Evolutionary conservation across 2,888 invertebrate genomes (phyloP).

Genomic region (Eumacrocentrus americanus): DNA sequence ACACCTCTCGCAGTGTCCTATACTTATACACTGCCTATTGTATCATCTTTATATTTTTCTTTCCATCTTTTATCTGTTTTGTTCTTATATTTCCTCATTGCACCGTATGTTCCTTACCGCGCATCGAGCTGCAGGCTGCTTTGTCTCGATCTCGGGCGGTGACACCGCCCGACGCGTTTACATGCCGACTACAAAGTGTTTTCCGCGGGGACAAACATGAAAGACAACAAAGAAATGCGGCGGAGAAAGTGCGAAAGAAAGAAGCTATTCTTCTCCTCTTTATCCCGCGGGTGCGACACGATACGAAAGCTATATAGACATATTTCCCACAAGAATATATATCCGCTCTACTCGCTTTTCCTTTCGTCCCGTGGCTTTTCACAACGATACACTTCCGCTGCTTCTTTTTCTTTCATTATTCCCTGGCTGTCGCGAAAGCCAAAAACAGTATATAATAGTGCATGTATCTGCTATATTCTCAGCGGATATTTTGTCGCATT

Average conservation of each 20-base stretch:
- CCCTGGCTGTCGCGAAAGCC: no score
- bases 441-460: no score
- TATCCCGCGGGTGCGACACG: background rate
- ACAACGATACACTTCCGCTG: background rate
- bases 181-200: constrained; percentile 46
- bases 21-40: no score
- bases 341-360: background rate
- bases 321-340: background rate
- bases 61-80: no score
- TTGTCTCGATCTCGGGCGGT: constrained; percentile 16
- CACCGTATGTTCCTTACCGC: background rate
- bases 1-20: no score
- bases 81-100: constrained; percentile 16
- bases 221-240: constrained; percentile 4
- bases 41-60: no score
- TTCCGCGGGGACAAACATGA: constrained; percentile 25
- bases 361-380: constrained; percentile 12
- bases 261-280: background rate
- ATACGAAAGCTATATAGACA: background rate
- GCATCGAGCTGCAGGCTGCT: constrained; percentile 11
- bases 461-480: no score
- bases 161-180: constrained; percentile 37
- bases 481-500: background rate
- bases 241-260: constrained; percentile 8
- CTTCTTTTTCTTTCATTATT: constrained; percentile 5